These are phyloP conservation scores for Homarus gammarus DNA, from an alignment of 2,888 invertebrate species.

Conservation along the genomic window DNA sequence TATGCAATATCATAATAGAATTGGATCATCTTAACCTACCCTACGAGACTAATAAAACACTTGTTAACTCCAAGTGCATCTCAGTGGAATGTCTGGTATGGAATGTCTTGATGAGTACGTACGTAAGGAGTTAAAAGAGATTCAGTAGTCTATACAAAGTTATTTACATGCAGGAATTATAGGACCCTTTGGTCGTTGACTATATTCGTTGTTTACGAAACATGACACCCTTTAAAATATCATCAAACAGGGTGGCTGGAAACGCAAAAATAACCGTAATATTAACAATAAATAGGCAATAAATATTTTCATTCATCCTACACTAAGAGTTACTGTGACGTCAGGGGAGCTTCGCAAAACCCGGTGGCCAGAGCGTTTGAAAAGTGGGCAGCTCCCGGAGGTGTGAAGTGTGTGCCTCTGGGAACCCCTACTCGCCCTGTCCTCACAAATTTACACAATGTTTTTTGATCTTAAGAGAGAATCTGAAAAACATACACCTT, in stretches of 20 bases:
- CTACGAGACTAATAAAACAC: conserved; percentile 31
- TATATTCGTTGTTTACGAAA: conserved; percentile 72
- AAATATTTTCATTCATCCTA: conserved; percentile 53
- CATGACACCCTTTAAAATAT: conserved; percentile 49
- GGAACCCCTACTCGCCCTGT: background rate
- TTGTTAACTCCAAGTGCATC: conserved; percentile 7
- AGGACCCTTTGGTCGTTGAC: conserved; percentile 52
- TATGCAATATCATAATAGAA: conserved; percentile 22
- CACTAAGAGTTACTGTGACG: conserved; percentile 34
- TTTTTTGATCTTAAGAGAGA: conserved; percentile 39
- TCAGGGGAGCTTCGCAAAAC: conserved; percentile 33
- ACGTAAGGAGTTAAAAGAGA: conserved; percentile 27
- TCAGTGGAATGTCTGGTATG: conserved; percentile 49
- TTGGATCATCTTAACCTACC: conserved; percentile 28
- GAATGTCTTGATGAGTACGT: conserved; percentile 36
- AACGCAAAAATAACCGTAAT: conserved; percentile 48
- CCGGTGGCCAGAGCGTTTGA: conserved; percentile 39
- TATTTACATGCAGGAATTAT: conserved; percentile 58
- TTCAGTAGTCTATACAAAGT: conserved; percentile 54
- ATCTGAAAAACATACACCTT: conserved; percentile 18
- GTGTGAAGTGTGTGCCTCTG: conserved; percentile 11
- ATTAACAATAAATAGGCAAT: conserved; percentile 49
- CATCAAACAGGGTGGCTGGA: conserved; percentile 28
- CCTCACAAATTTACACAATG: background rate
- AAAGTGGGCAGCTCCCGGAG: conserved; percentile 20